A percentile compares a stretch with the other conserved stretches of the same genome.
phyloP scores from a whole-genome alignment of 2,888 invertebrate species.

The Augiades crinisus region DNA sequence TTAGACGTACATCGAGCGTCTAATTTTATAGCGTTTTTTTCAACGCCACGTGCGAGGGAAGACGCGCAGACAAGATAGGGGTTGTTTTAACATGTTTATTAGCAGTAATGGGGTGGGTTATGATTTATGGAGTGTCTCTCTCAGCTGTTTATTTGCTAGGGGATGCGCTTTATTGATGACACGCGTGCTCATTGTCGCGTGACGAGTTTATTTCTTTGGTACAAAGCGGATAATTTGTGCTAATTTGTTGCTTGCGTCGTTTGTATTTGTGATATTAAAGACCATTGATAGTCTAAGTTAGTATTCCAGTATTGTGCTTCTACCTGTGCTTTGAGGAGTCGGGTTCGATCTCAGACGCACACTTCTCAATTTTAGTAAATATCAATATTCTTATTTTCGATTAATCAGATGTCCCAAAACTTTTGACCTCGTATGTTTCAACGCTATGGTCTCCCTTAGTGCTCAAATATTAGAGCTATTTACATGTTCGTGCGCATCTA shows the following conservation, averaged over 20 bases:
- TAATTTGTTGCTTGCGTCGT: constrained; percentile 23
- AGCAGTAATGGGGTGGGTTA: constrained; percentile 69
- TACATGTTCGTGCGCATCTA: too few species aligned
- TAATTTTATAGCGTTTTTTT: constrained; percentile 67
- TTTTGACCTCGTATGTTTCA: too few species aligned
- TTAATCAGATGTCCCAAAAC: too few species aligned
- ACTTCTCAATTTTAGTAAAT: too few species aligned
- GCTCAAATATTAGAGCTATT: too few species aligned
- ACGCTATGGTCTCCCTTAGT: too few species aligned
- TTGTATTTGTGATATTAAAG: constrained; percentile 33
- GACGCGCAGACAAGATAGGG: constrained; percentile 72
- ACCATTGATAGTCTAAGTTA: constrained; percentile 4
- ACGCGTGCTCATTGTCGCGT: constrained; percentile 55
- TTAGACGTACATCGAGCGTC: constrained; percentile 51
- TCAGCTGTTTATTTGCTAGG: constrained; percentile 68
- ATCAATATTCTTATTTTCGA: too few species aligned
- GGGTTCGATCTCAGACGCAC: too few species aligned
- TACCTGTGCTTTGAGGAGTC: too few species aligned
- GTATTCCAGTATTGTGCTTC: too few species aligned
- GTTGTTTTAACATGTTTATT: constrained; percentile 80
- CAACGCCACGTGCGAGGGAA: constrained; percentile 54
- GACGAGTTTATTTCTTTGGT: constrained; percentile 49
- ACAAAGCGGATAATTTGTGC: constrained; percentile 3
- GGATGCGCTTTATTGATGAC: constrained; percentile 72
- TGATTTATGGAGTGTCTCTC: constrained; percentile 78